Evolutionary conservation across 2,113 vertebrate genomes (phyloP), one percentile per base, ranked within the genome.

Genomic region (Stigmatopora argus): DNA sequence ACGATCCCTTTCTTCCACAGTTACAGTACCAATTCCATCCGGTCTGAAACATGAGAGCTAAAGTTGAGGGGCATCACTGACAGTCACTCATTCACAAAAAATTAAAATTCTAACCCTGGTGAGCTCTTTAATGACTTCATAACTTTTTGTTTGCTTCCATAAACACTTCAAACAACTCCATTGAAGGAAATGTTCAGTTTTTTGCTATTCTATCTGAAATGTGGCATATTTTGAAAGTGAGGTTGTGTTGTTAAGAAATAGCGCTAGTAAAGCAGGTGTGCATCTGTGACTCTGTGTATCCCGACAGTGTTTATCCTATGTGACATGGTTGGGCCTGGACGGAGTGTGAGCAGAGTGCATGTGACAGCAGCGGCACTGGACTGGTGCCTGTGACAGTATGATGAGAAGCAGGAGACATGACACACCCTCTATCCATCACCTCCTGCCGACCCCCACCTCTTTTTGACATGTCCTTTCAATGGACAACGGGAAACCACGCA

Each of bases 1-100:
- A 71, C 90, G 95, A 62, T 98, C 96, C 68, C 94, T 98, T 87
- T 99, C 97, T 57, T 99, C 96, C n/a, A 94, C 88, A 0, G 94
- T 96, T 75, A 99, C 96, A 0, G 97, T 99, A 85, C 95, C 97
- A 21, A 99, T 99, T 58, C 97, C 97, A 1, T 99, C 97, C 15
- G 96, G 96, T 89, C 96, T 99, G 89, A 67, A 79, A 71, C 11
- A 70, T 34, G 77, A 34, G 21, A 53, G 57, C 26, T 49, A 17
- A 34, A 11, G 11, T 19, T 64, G 17, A 14, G 48, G 19, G 31
- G 23, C 7, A 26, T n/a, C 19, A 46, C 5, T 4, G 12, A 5
- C 41, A 17, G 17, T 17, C 60, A 59, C 26, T 23, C 21, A 15
- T 26, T 47, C 51, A 23, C 2, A 0, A 23, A 21, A 9, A 48